Conservation (phyloP, 2,113 vertebrate genomes). For the Martes martes region DNA sequence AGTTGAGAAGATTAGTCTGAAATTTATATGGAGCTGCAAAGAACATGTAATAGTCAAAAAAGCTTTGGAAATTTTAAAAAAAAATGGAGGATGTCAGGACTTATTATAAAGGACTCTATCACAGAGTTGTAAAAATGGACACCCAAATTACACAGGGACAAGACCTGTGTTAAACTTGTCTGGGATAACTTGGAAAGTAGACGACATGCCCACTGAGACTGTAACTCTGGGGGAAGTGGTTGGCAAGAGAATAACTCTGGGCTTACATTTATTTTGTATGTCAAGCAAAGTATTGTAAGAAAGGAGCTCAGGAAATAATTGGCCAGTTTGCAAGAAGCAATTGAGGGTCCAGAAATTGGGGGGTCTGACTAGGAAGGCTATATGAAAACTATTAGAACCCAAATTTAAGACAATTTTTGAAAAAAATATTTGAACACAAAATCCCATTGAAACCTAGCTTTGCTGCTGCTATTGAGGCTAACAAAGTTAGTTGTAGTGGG, state of each 20-base stretch:
- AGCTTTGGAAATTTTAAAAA: not conserved
- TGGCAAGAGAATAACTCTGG: not conserved
- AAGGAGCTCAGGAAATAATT: not conserved
- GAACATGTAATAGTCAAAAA: not conserved
- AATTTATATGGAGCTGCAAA: not conserved
- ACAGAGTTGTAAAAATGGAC: not conserved
- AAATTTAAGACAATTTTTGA: not conserved
- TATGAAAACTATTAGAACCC: not conserved
- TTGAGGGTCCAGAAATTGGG: not conserved
- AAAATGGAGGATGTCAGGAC: not conserved
- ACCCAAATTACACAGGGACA: not conserved
- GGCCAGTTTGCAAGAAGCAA: not conserved
- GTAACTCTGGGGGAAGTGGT: not conserved
- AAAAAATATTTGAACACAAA: not conserved
- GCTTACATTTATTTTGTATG: not conserved
- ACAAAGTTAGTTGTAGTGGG: not conserved
- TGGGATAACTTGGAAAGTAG: not conserved
- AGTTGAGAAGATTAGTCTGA: not conserved
- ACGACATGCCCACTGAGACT: not conserved
- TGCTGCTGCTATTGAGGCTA: not conserved
- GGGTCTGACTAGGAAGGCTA: not conserved
- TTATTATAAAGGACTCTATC: not conserved
- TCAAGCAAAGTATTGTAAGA: not conserved
- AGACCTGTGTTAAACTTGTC: not conserved
- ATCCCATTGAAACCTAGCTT: not conserved